Percentiles rank a stretch among this genome's conserved stretches.
These are phyloP conservation scores for Fistularia tabacaria DNA, from an alignment of 2,797 vertebrate genomes.

Conservation along the genomic window DNA sequence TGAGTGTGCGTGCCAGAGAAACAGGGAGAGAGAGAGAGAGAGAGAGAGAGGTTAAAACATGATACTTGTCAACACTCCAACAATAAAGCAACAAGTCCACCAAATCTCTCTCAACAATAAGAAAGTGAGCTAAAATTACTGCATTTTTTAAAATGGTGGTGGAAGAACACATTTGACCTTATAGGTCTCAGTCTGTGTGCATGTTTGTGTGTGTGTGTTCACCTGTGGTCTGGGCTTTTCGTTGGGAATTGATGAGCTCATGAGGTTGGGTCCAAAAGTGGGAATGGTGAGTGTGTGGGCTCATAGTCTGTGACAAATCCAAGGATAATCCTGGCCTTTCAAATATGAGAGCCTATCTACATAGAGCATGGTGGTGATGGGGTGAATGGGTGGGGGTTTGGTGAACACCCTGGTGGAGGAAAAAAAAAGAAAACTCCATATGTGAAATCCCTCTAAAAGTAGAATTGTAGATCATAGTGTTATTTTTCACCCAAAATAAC, in stretches of 20 bases:
- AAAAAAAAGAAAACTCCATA: constrained; percentile 1
- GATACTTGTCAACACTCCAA: no score
- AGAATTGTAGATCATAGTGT: no score
- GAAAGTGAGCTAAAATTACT: background rate
- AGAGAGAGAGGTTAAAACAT: no score
- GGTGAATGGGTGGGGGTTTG: constrained; percentile 8
- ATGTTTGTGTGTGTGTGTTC: constrained; percentile 52
- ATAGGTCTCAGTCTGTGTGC: constrained; percentile 38
- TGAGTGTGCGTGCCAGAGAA: no score
- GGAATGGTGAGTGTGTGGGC: constrained; percentile 48
- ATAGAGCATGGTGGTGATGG: constrained; percentile 45
- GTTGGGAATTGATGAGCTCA: constrained; percentile 60
- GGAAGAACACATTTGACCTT: constrained; percentile 23
- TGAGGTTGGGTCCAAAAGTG: constrained; percentile 50
- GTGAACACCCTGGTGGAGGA: constrained; percentile 3
- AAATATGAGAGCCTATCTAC: constrained; percentile 42
- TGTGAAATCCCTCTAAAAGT: constrained; percentile 10
- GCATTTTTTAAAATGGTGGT: constrained; percentile 15
- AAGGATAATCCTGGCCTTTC: constrained; percentile 65
- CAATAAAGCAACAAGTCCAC: no score
- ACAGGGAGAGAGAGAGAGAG: no score
- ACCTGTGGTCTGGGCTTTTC: constrained; percentile 59
- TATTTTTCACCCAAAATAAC: no score
- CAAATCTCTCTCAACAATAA: no score
- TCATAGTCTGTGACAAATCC: constrained; percentile 52